Base-by-base conservation (phyloP, 2,113 vertebrate genomes). In the Hucho hucho region DNA sequence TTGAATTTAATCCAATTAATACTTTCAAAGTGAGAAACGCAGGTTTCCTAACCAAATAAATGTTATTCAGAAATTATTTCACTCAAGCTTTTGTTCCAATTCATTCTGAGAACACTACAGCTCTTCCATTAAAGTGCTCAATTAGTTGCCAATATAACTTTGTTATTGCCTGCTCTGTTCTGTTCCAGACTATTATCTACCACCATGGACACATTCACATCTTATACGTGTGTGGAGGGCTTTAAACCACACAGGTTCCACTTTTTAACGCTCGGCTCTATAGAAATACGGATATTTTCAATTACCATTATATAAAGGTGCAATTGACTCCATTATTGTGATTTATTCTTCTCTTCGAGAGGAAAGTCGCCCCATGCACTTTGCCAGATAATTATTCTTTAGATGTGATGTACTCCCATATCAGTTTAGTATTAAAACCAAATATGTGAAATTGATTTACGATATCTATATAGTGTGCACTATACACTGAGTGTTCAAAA, bases 311-410 rank as follows among this genome's bases (percentile, higher is more conserved):
- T 47, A 53, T 28, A 76, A 85, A 78, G 65, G 78, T 85, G 77
- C 79, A 28, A 69, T 83, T 83, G 81, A 85, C 78, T 83, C 86
- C 75, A 78, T 83, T 81, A 76, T 78, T 71, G 81, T 84, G 79
- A 86, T 75, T 73, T 72, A 56, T 59, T 3, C 22, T 66, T 61
- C 75, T 74, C 76, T 76, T 79, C 75, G 59, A 70, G 59, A 70
- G 28, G 12, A 65, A 65, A 43, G 18, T 32, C 4, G 29, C 65
- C 29, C 16, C 20, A 61, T 22, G 5, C n/a, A 61, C n/a, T 65
- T 70, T 82, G 73, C 49, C 58, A 22, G 43, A 79, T 82, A 86
- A 89, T 90, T 90, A 87, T 80, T 79, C 79, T 63, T 65, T 71
- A 83, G 75, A 64, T 46, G 71, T 75, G 61, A 12, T 5, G 76